Evolutionary conservation across 2,888 invertebrate genomes (phyloP).

Genomic region (Caenorhabditis zanzibari): DNA sequence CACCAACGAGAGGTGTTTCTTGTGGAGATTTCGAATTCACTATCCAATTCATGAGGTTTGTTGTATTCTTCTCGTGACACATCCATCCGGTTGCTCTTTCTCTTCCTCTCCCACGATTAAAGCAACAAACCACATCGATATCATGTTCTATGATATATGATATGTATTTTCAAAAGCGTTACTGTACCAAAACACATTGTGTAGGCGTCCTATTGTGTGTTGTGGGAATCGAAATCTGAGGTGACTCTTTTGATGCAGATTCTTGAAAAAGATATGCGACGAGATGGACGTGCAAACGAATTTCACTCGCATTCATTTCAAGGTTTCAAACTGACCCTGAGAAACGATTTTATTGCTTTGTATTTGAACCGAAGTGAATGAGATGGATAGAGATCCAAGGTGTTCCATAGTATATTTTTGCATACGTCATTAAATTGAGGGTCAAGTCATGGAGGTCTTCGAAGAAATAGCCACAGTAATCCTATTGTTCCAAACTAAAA

Average conservation of each 20-base stretch:
- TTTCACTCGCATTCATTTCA: neutral
- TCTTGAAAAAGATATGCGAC: slow-evolving; percentile 9
- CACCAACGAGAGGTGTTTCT: slow-evolving; percentile 13
- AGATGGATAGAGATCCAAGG: too few species aligned
- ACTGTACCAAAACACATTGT: neutral
- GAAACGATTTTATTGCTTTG: too few species aligned
- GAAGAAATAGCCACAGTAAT: too few species aligned
- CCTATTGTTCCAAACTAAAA: too few species aligned
- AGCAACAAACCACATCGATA: slow-evolving; percentile 32
- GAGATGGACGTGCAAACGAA: neutral
- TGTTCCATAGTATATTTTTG: too few species aligned
- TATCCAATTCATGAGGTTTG: slow-evolving; percentile 57
- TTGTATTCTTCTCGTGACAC: slow-evolving; percentile 1
- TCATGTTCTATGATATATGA: neutral
- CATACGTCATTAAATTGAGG: too few species aligned
- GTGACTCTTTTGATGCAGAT: slow-evolving; percentile 13
- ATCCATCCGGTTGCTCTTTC: neutral
- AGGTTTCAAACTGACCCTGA: too few species aligned
- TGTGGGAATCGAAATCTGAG: neutral
- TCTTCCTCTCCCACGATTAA: neutral
- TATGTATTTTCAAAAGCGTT: too few species aligned
- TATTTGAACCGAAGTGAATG: too few species aligned
- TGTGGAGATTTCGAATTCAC: slow-evolving; percentile 1
- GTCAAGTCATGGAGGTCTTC: too few species aligned
- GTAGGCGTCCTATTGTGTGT: neutral